These are phyloP conservation scores for Chunga burmeisteri DNA, from an alignment of 2,113 vertebrate species.

Conservation along the genomic window DNA sequence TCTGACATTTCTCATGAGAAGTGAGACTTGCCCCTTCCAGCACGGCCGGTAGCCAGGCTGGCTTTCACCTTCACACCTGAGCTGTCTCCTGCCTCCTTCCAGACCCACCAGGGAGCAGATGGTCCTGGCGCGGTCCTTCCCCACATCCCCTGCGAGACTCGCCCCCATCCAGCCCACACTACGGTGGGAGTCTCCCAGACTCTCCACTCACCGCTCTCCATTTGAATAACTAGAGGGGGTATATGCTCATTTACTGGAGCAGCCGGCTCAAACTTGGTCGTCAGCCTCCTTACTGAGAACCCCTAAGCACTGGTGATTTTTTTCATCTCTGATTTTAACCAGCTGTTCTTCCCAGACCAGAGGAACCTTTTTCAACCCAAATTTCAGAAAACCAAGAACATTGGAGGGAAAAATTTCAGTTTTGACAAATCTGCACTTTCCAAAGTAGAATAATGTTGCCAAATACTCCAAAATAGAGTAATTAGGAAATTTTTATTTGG, in stretches of 20 bases:
- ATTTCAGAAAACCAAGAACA: background rate
- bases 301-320: background rate
- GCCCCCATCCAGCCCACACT: accelerated
- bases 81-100: background rate
- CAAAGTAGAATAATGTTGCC: background rate
- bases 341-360: background rate
- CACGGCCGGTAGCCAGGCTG: background rate
- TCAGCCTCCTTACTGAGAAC: background rate
- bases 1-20: background rate
- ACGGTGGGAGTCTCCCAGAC: background rate
- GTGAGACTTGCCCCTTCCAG: background rate
- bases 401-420: background rate
- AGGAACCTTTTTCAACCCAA: background rate
- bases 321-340: background rate
- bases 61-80: accelerated
- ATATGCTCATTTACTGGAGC: background rate
- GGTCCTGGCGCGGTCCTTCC: background rate
- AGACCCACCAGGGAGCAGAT: background rate
- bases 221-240: background rate
- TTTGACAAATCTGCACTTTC: background rate
- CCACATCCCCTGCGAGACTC: background rate
- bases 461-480: background rate
- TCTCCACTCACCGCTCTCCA: background rate
- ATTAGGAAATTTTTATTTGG: background rate
- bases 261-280: background rate